These are phyloP conservation scores for Amphipyra tragopoginis DNA, from an alignment of 2,888 invertebrate species.

Conservation along the genomic window DNA sequence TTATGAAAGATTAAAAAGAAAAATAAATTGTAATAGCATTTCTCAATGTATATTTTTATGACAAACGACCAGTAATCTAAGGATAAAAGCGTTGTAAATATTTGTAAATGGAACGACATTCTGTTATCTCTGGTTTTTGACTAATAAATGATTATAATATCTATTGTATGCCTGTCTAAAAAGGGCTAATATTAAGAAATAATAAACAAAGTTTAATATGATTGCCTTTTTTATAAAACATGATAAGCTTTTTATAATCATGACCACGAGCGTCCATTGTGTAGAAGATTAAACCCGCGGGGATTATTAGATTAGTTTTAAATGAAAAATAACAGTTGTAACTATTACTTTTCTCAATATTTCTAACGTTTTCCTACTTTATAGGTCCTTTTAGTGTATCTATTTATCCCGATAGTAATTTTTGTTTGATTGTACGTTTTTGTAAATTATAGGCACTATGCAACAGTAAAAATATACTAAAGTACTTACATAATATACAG, in stretches of 20 bases:
- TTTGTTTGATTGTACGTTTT: too few relatives aligned
- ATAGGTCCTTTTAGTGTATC: too few relatives aligned
- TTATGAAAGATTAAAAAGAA: conserved; percentile 30
- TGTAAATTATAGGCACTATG: too few relatives aligned
- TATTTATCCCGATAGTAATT: too few relatives aligned
- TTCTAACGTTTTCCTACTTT: too few relatives aligned
- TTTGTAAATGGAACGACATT: conserved; percentile 47
- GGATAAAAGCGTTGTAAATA: conserved; percentile 49
- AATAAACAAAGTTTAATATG: too few relatives aligned
- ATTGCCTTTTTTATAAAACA: not conserved
- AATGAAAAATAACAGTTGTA: not conserved
- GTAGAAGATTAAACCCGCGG: not conserved
- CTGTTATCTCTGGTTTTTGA: conserved; percentile 29
- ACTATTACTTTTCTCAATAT: too few relatives aligned
- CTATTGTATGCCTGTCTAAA: conserved; percentile 16
- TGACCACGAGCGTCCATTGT: not conserved
- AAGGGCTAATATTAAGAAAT: not conserved
- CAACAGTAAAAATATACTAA: too few relatives aligned
- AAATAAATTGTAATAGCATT: conserved; percentile 16
- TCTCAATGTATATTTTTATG: conserved; percentile 46
- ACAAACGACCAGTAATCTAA: conserved; percentile 47
- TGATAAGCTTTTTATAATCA: not conserved
- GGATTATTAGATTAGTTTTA: conserved; percentile 2
- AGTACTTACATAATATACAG: too few relatives aligned
- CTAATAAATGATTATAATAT: conserved; percentile 33